Conservation (phyloP, 2,888 invertebrate species). For the Agrochola lychnidis region DNA sequence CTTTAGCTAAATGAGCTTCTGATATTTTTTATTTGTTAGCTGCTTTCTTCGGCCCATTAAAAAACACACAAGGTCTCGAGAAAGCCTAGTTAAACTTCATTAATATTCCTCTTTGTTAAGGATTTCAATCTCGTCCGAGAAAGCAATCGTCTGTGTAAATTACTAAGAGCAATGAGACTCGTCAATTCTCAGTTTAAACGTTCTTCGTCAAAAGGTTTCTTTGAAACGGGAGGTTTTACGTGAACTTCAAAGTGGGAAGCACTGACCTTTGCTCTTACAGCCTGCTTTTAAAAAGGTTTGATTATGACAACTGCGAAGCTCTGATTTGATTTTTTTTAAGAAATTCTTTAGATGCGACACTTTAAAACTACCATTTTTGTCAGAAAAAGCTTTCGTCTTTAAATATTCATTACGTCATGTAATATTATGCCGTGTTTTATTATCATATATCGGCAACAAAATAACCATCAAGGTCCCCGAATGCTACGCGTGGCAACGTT, state of each 20-base stretch:
- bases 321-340: neutral
- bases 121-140: conserved; percentile 57
- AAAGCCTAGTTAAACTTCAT: conserved; percentile 34
- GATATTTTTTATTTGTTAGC: neutral
- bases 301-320: neutral
- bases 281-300: neutral
- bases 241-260: conserved; percentile 8
- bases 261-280: neutral
- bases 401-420: conserved; percentile 25
- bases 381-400: conserved; percentile 4
- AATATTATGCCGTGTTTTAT: conserved; percentile 40
- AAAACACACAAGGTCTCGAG: conserved; percentile 10
- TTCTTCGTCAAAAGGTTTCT: conserved; percentile 11
- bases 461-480: conserved; percentile 60
- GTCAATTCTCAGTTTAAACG: conserved; percentile 30
- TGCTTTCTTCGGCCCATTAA: neutral
- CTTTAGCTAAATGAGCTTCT: neutral
- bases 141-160: conserved; percentile 54
- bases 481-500: conserved; percentile 69
- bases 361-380: neutral
- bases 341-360: neutral
- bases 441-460: conserved; percentile 49
- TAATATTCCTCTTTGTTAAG: conserved; percentile 47
- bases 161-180: conserved; percentile 20
- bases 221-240: conserved; percentile 17